These are phyloP conservation scores for Thumatha senex DNA, from an alignment of 2,888 invertebrate species.

Conservation along the genomic window DNA sequence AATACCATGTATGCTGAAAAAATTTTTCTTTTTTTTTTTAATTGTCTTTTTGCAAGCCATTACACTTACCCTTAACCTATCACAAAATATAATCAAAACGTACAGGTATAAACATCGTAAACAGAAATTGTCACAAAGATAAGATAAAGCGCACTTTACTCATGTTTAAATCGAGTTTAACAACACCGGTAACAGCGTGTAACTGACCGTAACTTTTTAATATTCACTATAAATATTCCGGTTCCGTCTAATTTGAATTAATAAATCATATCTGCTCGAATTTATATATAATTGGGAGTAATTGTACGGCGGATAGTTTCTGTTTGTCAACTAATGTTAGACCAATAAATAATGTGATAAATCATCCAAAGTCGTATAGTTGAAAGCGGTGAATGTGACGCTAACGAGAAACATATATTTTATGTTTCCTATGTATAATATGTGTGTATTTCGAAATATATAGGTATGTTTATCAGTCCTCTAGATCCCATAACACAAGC, in stretches of 20 bases:
- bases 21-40: background rate
- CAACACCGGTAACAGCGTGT: constrained; percentile 2
- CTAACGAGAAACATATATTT: background rate
- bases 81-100: constrained; percentile 25
- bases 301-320: background rate
- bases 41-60: background rate
- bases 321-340: background rate
- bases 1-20: background rate
- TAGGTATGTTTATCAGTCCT: no score
- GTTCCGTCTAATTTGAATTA: constrained; percentile 1
- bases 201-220: constrained; percentile 9
- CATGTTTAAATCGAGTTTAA: background rate
- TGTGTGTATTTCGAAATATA: no score
- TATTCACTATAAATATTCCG: constrained; percentile 18
- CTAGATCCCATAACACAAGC: no score
- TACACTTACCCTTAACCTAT: constrained; percentile 24
- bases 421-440: no score
- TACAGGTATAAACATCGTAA: constrained; percentile 22
- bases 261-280: constrained; percentile 7
- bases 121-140: constrained; percentile 20
- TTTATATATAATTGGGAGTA: constrained; percentile 2
- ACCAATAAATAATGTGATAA: background rate
- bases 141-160: constrained; percentile 25
- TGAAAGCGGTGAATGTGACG: background rate
- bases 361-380: background rate